Percentiles rank a stretch among this genome's conserved stretches.
phyloP scores from a whole-genome alignment of 2,113 vertebrate species.

The Sceloporus undulatus region DNA sequence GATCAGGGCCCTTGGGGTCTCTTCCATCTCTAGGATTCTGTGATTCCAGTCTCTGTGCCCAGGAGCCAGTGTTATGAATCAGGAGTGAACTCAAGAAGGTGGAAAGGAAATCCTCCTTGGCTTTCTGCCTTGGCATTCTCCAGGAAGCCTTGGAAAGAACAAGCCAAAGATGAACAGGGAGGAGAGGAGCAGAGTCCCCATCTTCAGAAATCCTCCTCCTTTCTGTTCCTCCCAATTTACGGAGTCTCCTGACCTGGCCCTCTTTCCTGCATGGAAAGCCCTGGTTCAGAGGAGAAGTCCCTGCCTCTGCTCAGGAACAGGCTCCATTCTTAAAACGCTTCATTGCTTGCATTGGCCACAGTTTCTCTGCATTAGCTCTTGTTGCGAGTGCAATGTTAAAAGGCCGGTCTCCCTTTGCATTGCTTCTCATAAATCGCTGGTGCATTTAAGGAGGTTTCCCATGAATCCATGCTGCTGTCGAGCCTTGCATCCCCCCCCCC shows the following conservation, averaged over 20 bases:
- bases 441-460: conserved; percentile 42
- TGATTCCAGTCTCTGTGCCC: no score
- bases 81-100: no score
- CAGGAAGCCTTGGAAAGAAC: no score
- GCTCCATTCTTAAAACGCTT: not conserved
- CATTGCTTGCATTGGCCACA: not conserved
- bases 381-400: conserved; percentile 30
- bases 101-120: no score
- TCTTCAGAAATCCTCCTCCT: not conserved
- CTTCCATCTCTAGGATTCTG: no score
- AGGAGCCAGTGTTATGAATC: no score
- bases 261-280: not conserved
- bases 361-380: not conserved
- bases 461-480: conserved; percentile 60
- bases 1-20: no score
- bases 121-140: no score
- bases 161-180: no score
- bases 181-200: no score
- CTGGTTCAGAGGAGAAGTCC: not conserved
- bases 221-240: not conserved
- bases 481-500: conserved; percentile 56
- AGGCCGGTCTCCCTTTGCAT: conserved; percentile 27
- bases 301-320: not conserved
- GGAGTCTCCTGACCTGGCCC: not conserved
- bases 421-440: conserved; percentile 59